Base-by-base conservation (phyloP, 2,113 vertebrate species). In the Noctilio leporinus region DNA sequence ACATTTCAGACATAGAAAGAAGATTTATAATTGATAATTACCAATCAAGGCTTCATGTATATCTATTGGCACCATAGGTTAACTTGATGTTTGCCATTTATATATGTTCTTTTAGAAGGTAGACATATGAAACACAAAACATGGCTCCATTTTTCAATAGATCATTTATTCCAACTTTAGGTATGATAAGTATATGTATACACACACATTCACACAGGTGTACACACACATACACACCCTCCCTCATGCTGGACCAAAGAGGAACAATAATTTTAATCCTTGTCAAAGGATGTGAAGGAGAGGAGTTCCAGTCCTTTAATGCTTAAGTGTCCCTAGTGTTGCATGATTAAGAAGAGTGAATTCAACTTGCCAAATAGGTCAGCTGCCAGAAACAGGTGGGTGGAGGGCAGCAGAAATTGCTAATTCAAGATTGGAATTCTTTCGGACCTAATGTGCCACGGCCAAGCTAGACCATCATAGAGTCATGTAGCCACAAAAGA, bases 301-400 rank as follows among this genome's bases (percentile, higher is more conserved):
- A 69, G 4, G 10, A 87, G 9, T 72, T 96, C 62, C 69, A 67
- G 19, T 15, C 12, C 30, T 67, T 97, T 95, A 70, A 92, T 90
- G 49, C 92, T 76, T 90, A 87, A 93, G 35, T 96, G 94, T 62
- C 33, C 59, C 17, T 38, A 82, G 96, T 84, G 93, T 77, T n/a
- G 70, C 92, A 93, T 92, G 90, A 97, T 80, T 72, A 57, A 89
- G 47, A 85, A 92, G 62, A 95, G 51, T 90, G 53, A 93, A 77
- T 55, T 80, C 59, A 49, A 47, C 28, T 92, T 94, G 92, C 65
- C 89, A 95, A 95, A 19, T 62, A 85, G 57, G 40, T 73, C 78
- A 94, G 30, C 28, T 85, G 49, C 72, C 55, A 93, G 45, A 78
- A 90, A 77, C 81, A 92, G 14, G 10, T 49, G 9, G 16, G 4